Evolutionary conservation across 2,113 vertebrate genomes (phyloP).

Genomic region (Ariopsis seemanni): DNA sequence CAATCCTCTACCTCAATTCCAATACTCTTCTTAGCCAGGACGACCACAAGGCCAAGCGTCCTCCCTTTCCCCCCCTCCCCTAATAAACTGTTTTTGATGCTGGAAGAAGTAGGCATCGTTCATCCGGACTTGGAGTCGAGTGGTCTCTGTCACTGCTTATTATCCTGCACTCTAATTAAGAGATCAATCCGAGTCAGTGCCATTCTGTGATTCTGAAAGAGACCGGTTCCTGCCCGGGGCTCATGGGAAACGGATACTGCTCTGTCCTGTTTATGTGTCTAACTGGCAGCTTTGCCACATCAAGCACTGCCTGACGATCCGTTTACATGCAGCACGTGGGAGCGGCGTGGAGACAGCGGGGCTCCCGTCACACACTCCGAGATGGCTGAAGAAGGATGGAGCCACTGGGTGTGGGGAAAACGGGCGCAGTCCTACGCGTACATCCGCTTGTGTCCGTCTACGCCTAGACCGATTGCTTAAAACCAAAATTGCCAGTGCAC

Average conservation of each 20-base stretch:
- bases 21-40: not conserved
- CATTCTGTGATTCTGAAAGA: conserved; percentile 44
- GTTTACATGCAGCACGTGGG: conserved; percentile 51
- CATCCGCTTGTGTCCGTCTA: conserved; percentile 20
- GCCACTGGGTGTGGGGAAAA: conserved; percentile 22
- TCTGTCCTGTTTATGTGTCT: conserved; percentile 50
- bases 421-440: conserved; percentile 14
- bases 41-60: conserved; percentile 17
- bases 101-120: conserved; percentile 21
- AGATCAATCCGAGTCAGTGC: conserved; percentile 46
- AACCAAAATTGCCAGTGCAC: not conserved
- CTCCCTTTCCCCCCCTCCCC: not conserved
- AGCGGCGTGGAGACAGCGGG: conserved; percentile 1
- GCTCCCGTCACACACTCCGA: conserved; percentile 21
- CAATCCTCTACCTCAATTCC: conserved; percentile 17
- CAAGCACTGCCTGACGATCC: conserved; percentile 40
- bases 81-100: conserved; percentile 35
- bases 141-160: conserved; percentile 37
- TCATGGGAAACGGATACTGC: conserved; percentile 46
- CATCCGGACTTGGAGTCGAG: conserved; percentile 25
- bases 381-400: conserved; percentile 22
- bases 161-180: conserved; percentile 47
- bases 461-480: not conserved
- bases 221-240: conserved; percentile 44
- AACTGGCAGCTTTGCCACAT: conserved; percentile 48